Percentiles rank a stretch among this genome's conserved stretches.
phyloP scores from a whole-genome alignment of 1,140 invertebrate genomes.

The Drosophila parvula region DNA sequence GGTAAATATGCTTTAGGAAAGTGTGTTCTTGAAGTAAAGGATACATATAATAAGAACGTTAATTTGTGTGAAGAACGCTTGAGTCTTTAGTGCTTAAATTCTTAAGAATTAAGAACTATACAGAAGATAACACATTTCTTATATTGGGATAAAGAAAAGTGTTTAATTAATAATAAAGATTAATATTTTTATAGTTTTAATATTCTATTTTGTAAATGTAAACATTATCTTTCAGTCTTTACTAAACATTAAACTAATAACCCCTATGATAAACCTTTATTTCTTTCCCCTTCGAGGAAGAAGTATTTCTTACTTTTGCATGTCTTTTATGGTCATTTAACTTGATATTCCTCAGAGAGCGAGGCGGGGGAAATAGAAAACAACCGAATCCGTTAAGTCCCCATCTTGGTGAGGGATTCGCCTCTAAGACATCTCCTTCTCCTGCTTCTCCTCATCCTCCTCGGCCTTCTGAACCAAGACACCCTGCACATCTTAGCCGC shows the following conservation, averaged over 20 bases:
- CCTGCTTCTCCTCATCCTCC: constrained; percentile 3
- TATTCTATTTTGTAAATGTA: not conserved
- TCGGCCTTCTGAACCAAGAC: not conserved
- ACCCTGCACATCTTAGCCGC: constrained; percentile 6
- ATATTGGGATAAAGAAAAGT: not conserved
- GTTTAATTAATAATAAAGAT: not conserved
- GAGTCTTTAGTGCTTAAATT: too few relatives aligned
- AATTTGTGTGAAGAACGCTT: too few relatives aligned
- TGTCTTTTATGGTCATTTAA: constrained; percentile 41
- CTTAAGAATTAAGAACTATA: not conserved
- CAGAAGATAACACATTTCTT: not conserved
- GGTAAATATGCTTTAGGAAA: not conserved
- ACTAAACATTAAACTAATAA: not conserved
- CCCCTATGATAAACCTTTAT: not conserved
- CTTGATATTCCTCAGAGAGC: constrained; percentile 25
- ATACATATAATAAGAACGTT: not conserved
- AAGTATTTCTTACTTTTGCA: constrained; percentile 15
- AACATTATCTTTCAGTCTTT: not conserved
- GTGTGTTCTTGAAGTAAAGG: not conserved
- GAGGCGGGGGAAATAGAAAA: constrained; percentile 13
- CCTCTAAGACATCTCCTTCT: constrained; percentile 22
- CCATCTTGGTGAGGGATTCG: constrained; percentile 45
- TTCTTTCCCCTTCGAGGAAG: not conserved
- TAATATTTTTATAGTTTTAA: too few relatives aligned
- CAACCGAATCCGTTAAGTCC: constrained; percentile 39